A percentile compares a stretch with the other conserved stretches of the same genome.
phyloP scores from a whole-genome alignment of 2,797 vertebrate species.

The Paguma larvata region DNA sequence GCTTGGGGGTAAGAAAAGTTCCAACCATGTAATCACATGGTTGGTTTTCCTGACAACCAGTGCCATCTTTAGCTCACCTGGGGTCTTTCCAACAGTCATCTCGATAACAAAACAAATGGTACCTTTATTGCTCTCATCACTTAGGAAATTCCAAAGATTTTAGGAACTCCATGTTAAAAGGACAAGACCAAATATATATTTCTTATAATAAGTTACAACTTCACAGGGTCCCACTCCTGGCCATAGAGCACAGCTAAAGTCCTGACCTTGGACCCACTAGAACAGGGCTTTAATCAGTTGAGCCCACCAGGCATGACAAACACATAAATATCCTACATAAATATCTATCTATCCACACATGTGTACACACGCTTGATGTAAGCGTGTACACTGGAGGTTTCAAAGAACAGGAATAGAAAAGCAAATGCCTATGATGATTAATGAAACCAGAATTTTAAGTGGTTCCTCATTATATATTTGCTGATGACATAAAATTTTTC shows the following conservation, averaged over 20 bases:
- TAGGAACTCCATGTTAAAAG: not conserved
- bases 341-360: not conserved
- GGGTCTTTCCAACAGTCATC: not conserved
- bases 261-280: not conserved
- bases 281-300: not conserved
- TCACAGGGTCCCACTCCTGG: not conserved
- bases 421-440: not conserved
- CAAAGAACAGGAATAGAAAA: not conserved
- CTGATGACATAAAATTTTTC: conserved; percentile 43
- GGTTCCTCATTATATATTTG: not conserved
- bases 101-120: not conserved
- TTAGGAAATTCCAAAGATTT: not conserved
- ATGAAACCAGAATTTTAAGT: conserved; percentile 2
- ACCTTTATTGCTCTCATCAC: not conserved
- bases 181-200: not conserved
- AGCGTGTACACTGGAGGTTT: not conserved
- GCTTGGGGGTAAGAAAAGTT: not conserved
- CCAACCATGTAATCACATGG: not conserved
- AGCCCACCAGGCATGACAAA: not conserved
- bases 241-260: not conserved
- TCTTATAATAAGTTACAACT: not conserved
- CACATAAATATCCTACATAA: not conserved
- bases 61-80: not conserved
- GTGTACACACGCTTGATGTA: not conserved
- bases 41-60: not conserved